phyloP scores from a whole-genome alignment of 2,113 vertebrate genomes.

The Bubo bubo region DNA sequence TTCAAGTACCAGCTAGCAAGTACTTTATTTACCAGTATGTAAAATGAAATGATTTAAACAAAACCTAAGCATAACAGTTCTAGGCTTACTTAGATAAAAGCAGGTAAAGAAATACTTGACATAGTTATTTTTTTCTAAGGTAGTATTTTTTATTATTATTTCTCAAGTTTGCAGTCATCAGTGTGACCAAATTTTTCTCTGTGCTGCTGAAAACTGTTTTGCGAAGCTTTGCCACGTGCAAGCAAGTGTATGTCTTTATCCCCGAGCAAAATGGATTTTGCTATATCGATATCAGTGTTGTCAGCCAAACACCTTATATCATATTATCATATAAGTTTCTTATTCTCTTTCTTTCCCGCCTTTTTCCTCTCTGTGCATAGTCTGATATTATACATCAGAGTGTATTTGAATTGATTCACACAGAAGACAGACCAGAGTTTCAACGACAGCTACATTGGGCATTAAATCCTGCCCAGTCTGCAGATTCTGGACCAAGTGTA shows the following conservation, averaged over 20 bases:
- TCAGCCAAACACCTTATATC: not conserved
- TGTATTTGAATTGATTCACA: slow-evolving; percentile 86
- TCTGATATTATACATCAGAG: slow-evolving; percentile 89
- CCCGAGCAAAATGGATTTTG: not conserved
- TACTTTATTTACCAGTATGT: not conserved
- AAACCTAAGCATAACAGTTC: not conserved
- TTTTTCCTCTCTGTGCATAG: slow-evolving; percentile 44
- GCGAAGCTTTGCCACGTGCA: rapidly evolving
- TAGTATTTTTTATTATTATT: not conserved
- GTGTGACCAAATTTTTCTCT: not conserved
- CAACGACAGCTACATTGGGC: slow-evolving; percentile 86
- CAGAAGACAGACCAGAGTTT: slow-evolving; percentile 85
- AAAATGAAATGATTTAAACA: not conserved
- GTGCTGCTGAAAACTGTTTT: not conserved
- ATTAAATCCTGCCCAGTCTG: slow-evolving; percentile 70
- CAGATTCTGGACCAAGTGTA: slow-evolving; percentile 66
- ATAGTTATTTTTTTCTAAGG: not conserved
- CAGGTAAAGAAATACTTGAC: not conserved
- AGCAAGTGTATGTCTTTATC: not conserved
- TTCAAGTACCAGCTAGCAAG: not conserved
- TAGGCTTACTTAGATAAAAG: not conserved
- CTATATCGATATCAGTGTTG: not conserved
- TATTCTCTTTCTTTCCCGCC: not conserved
- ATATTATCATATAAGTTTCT: not conserved
- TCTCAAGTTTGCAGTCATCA: not conserved